Evolutionary conservation across 1,140 invertebrate genomes (phyloP).

Genomic region (Proales similis): DNA sequence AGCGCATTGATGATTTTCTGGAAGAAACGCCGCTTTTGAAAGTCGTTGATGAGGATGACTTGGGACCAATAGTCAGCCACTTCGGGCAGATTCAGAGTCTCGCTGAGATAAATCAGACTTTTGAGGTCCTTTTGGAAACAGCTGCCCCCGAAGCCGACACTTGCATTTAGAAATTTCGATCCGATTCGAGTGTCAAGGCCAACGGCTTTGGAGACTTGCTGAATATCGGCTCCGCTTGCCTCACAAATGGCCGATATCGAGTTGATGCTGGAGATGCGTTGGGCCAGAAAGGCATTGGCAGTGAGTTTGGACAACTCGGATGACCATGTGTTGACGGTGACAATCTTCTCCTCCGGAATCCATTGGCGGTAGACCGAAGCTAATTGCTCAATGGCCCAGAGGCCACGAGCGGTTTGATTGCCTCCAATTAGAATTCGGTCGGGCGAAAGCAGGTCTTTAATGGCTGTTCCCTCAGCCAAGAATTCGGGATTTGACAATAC

Average conservation of each 20-base stretch:
- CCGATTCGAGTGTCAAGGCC: conserved; percentile 90
- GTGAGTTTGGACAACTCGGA: conserved; percentile 96
- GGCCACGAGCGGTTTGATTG: conserved; percentile 71
- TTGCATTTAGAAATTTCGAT: conserved; percentile 89
- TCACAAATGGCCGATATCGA: conserved; percentile 95
- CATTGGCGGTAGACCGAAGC: conserved; percentile 86
- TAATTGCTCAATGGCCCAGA: conserved; percentile 72
- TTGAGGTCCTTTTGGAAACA: conserved; percentile 99
- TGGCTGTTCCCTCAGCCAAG: conserved; percentile 94
- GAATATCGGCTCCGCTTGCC: conserved; percentile 90
- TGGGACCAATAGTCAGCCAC: conserved; percentile 96
- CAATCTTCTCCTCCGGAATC: conserved; percentile 82
- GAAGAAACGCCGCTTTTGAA: conserved; percentile 85
- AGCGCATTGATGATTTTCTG: conserved; percentile 82
- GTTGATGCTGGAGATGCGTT: conserved; percentile 96
- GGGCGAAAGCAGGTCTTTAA: conserved; percentile 80
- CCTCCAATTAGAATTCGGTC: conserved; percentile 95
- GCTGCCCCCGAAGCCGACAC: conserved; percentile 92
- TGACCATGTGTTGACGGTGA: conserved; percentile 98
- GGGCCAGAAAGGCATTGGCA: conserved; percentile 94
- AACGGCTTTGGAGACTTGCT: conserved; percentile 86
- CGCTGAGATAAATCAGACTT: conserved; percentile 92
- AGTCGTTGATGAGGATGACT: conserved; percentile 93
- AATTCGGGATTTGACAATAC: conserved; percentile 98
- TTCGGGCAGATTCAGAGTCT: conserved; percentile 86